A percentile compares a stretch with the other conserved stretches of the same genome.
Evolutionary conservation across 2,888 invertebrate genomes (phyloP).

Genomic region (Philereme vetulata): DNA sequence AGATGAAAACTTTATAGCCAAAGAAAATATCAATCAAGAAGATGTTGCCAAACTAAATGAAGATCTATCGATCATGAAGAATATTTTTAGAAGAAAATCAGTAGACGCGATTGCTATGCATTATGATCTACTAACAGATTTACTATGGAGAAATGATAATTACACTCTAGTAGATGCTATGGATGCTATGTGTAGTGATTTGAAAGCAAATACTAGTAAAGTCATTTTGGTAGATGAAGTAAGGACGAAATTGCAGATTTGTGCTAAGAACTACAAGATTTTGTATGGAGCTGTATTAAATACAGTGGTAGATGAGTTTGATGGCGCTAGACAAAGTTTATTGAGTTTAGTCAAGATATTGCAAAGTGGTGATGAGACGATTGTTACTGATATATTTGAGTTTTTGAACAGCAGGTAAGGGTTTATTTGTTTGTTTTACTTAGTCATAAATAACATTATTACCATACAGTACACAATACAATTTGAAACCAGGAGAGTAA

Average conservation of each 20-base stretch:
- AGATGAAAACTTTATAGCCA: conserved; percentile 32
- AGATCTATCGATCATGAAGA: conserved; percentile 56
- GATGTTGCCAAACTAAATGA: conserved; percentile 46
- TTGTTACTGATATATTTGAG: conserved; percentile 50
- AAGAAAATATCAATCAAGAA: conserved; percentile 43
- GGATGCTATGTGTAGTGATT: conserved; percentile 53
- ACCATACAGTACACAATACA: too few relatives aligned
- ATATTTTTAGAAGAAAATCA: conserved; percentile 63
- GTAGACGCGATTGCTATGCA: conserved; percentile 61
- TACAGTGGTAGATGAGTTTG: conserved; percentile 49
- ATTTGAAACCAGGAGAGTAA: too few relatives aligned
- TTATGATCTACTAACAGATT: conserved; percentile 68
- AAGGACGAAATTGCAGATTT: conserved; percentile 60
- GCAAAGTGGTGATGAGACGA: conserved; percentile 36
- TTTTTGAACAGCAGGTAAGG: conserved; percentile 62
- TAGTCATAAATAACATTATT: not conserved
- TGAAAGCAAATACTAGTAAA: conserved; percentile 55
- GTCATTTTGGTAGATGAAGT: conserved; percentile 58
- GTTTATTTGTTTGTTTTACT: not conserved
- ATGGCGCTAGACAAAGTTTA: conserved; percentile 52
- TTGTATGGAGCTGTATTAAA: conserved; percentile 55
- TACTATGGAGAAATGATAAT: conserved; percentile 55
- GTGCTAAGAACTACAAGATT: conserved; percentile 58
- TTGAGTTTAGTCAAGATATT: conserved; percentile 52
- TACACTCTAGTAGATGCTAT: conserved; percentile 57